Evolutionary conservation across 2,888 invertebrate genomes (phyloP).

Genomic region (Drosophila melanosoma): DNA sequence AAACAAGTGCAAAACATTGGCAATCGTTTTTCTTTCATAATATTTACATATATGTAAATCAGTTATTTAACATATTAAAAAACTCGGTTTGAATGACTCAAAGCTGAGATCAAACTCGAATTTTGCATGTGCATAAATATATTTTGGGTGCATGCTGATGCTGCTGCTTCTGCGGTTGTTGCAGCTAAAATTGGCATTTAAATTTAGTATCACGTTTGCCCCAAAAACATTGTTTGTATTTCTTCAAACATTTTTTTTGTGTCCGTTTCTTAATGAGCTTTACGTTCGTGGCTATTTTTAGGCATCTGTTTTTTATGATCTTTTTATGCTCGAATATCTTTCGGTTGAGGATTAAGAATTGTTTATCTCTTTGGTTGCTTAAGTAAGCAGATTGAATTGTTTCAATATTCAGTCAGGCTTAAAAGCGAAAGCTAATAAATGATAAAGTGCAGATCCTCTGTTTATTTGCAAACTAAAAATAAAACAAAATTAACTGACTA

Average conservation of each 20-base stretch:
- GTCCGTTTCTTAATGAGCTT: slow-evolving; percentile 35
- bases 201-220: slow-evolving; percentile 72
- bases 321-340: slow-evolving; percentile 51
- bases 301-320: slow-evolving; percentile 26
- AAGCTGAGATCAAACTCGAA: slow-evolving; percentile 32
- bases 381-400: slow-evolving; percentile 9
- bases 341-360: slow-evolving; percentile 24
- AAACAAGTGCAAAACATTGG: slow-evolving; percentile 23
- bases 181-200: slow-evolving; percentile 56
- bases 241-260: slow-evolving; percentile 4
- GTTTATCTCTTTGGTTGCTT: slow-evolving; percentile 18
- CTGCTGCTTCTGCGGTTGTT: neutral
- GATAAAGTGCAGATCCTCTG: slow-evolving; percentile 35
- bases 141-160: slow-evolving; percentile 43
- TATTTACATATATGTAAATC: slow-evolving; percentile 18
- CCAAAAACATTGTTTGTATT: slow-evolving; percentile 52
- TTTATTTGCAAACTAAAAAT: neutral
- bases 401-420: slow-evolving; percentile 10
- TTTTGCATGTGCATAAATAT: neutral
- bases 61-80: neutral
- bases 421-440: slow-evolving; percentile 61
- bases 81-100: neutral
- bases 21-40: neutral
- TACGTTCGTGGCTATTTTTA: slow-evolving; percentile 46
- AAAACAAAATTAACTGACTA: neutral